A percentile compares a stretch with the other conserved stretches of the same genome.
Evolutionary conservation across 2,113 vertebrate genomes (phyloP).

Genomic region (Orientallactaga bullata): DNA sequence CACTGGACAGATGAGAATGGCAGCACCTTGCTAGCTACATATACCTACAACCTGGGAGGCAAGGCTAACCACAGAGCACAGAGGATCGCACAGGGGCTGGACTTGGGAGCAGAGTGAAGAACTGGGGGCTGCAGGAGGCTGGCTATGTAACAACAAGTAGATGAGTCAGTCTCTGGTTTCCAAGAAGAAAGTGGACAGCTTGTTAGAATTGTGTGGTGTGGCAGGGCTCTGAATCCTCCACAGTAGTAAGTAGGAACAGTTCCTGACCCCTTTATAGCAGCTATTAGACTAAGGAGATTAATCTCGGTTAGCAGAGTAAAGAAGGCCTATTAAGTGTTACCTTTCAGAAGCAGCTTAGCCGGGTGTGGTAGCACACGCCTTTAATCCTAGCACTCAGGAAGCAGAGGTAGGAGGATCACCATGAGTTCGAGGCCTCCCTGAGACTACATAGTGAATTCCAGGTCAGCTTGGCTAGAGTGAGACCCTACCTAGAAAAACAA

Average conservation of each 20-base stretch:
- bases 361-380: too few relatives aligned
- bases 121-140: neutral
- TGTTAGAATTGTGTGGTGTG: neutral
- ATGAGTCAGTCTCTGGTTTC: neutral
- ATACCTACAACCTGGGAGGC: neutral
- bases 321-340: neutral
- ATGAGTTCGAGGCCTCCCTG: too few relatives aligned
- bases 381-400: too few relatives aligned
- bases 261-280: neutral
- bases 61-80: neutral
- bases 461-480: too few relatives aligned
- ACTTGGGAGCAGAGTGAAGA: neutral
- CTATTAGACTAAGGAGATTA: neutral
- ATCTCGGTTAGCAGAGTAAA: neutral
- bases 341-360: too few relatives aligned
- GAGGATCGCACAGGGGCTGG: too few relatives aligned
- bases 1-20: neutral
- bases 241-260: neutral
- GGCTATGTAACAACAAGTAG: neutral
- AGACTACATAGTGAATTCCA: too few relatives aligned
- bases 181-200: neutral
- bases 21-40: neutral
- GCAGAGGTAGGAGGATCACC: too few relatives aligned
- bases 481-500: too few relatives aligned
- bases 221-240: neutral